phyloP scores from a whole-genome alignment of 2,888 invertebrate species.

The Magallana nippona region DNA sequence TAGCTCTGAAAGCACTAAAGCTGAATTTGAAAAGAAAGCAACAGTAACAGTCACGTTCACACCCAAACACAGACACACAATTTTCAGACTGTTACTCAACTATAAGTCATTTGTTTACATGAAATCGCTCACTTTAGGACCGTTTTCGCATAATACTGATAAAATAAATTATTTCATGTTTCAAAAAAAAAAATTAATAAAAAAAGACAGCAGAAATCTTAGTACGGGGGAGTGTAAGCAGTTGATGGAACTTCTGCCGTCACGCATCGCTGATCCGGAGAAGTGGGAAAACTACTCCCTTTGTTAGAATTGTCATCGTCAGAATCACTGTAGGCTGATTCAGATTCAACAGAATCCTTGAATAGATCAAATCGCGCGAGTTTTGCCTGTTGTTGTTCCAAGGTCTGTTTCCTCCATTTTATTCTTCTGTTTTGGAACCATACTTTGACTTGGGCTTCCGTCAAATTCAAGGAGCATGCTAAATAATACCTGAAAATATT shows the following conservation, averaged over 20 bases:
- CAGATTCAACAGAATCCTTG: conserved; percentile 53
- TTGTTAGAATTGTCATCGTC: conserved; percentile 36
- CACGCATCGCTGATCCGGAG: conserved; percentile 44
- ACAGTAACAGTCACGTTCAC: too few species aligned
- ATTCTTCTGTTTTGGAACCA: conserved; percentile 85
- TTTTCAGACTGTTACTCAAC: too few species aligned
- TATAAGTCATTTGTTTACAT: too few species aligned
- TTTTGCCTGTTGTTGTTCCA: conserved; percentile 87
- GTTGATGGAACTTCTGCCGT: conserved; percentile 36
- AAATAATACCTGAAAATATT: conserved; percentile 86
- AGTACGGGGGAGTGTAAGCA: conserved; percentile 18
- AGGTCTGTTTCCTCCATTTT: conserved; percentile 96
- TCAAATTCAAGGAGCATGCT: conserved; percentile 91
- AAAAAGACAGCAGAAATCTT: not conserved
- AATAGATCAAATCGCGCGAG: conserved; percentile 58
- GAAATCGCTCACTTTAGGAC: too few species aligned
- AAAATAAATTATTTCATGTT: too few species aligned
- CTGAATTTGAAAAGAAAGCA: too few species aligned
- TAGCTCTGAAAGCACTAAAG: too few species aligned
- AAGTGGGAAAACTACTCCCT: conserved; percentile 29
- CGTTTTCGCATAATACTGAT: too few species aligned
- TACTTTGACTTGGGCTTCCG: conserved; percentile 90
- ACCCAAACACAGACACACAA: too few species aligned
- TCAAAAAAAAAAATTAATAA: too few species aligned
- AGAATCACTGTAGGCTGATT: conserved; percentile 46